phyloP scores from a whole-genome alignment of 2,888 invertebrate genomes.

The Euzetes globulus region DNA sequence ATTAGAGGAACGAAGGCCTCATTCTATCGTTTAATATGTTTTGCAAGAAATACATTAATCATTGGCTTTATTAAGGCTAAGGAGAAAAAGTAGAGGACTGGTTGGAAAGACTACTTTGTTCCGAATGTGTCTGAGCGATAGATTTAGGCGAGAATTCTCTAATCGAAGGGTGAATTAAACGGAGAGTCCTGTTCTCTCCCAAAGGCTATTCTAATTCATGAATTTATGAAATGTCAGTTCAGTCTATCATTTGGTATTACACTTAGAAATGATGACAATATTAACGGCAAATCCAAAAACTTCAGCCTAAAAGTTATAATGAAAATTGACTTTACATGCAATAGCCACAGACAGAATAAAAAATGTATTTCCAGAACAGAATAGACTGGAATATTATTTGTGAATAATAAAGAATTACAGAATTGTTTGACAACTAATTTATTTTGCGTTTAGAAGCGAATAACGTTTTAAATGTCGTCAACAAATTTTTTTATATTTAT shows the following conservation, averaged over 20 bases:
- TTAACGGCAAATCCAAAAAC: neutral
- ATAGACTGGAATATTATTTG: no score
- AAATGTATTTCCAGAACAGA: neutral
- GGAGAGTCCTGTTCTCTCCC: neutral
- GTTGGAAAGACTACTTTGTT: neutral
- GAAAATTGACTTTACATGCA: neutral
- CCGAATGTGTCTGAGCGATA: neutral
- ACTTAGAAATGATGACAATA: slow-evolving; percentile 4
- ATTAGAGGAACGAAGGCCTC: no score
- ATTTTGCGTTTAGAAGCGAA: neutral
- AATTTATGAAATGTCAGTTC: slow-evolving; percentile 16
- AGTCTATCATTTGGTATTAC: neutral
- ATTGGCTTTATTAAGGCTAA: neutral
- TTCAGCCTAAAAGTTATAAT: no score
- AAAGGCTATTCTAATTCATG: slow-evolving; percentile 20
- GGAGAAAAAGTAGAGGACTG: neutral
- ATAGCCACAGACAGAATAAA: neutral
- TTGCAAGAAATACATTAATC: neutral
- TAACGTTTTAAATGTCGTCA: neutral
- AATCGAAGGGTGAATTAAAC: neutral
- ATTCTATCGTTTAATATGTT: neutral
- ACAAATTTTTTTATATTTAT: neutral
- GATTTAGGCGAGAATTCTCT: neutral
- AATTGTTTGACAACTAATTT: slow-evolving; percentile 7
- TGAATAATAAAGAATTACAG: neutral